Percentiles rank a stretch among this genome's conserved stretches.
phyloP scores from a whole-genome alignment of 2,113 vertebrate genomes.

The Passer montanus region DNA sequence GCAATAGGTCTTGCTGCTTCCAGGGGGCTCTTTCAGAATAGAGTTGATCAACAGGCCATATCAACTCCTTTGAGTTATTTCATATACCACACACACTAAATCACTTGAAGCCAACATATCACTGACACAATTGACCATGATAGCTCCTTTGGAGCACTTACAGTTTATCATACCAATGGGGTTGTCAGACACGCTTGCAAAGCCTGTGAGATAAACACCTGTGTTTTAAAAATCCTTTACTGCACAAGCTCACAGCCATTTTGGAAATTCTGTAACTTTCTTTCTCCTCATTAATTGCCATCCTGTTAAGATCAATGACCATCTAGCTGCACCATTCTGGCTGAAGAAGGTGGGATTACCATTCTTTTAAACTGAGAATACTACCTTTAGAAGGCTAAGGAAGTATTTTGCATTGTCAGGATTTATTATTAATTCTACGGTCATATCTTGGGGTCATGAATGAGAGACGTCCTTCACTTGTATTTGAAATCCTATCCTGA shows the following conservation, averaged over 20 bases:
- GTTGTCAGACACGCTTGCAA: neutral
- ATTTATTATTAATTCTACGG: slow-evolving; percentile 31
- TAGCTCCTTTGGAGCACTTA: slow-evolving; percentile 22
- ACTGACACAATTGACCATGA: slow-evolving; percentile 2
- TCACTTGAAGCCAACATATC: neutral
- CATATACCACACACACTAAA: neutral
- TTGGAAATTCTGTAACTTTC: neutral
- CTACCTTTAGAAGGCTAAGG: neutral
- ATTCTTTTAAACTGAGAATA: neutral
- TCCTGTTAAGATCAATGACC: neutral
- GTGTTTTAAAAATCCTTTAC: neutral
- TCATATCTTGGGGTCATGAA: neutral
- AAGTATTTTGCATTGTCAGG: neutral
- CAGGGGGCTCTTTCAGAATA: neutral
- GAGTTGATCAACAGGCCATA: neutral
- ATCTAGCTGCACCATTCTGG: neutral
- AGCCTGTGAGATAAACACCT: neutral
- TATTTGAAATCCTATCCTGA: slow-evolving; percentile 14
- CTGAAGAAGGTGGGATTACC: neutral
- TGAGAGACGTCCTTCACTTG: neutral
- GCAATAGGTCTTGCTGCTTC: neutral
- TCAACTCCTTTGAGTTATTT: neutral
- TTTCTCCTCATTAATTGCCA: neutral
- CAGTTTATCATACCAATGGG: slow-evolving; percentile 1
- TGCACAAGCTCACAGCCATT: neutral